Conservation (phyloP, 2,797 vertebrate species). For the Hydrolagus colliei region DNA sequence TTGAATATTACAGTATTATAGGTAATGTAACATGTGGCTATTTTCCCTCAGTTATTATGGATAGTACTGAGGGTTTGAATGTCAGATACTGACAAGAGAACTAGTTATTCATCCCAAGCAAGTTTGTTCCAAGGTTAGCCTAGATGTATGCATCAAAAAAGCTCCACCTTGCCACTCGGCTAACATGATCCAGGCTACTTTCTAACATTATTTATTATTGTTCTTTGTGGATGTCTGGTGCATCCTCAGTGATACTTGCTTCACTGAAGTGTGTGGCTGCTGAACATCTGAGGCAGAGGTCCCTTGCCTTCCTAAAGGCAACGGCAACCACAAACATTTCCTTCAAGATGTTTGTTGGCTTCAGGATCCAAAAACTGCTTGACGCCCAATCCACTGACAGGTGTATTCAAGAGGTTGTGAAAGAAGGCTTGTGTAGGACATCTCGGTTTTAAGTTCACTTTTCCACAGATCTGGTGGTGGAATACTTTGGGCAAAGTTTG, state of each 20-base stretch:
- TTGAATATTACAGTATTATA: no score
- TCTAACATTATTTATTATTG: neutral
- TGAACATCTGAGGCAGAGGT: neutral
- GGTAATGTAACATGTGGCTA: no score
- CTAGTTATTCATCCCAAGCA: no score
- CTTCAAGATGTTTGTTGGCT: neutral
- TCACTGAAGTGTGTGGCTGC: neutral
- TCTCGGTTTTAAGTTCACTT: neutral
- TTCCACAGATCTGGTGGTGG: neutral
- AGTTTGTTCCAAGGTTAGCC: no score
- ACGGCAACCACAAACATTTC: neutral
- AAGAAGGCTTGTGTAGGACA: neutral
- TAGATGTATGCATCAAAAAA: no score
- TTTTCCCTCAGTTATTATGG: no score
- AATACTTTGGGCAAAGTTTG: slow-evolving; percentile 4
- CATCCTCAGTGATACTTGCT: no score
- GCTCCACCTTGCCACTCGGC: neutral
- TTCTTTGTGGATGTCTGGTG: neutral
- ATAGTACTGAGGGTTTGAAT: no score
- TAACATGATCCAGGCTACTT: neutral
- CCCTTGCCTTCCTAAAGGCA: neutral
- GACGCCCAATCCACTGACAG: no score
- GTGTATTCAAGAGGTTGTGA: no score
- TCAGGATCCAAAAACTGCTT: neutral
- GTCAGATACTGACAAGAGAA: no score